Base-by-base conservation (phyloP, 2,113 vertebrate species). In the Zosterops pallidus region DNA sequence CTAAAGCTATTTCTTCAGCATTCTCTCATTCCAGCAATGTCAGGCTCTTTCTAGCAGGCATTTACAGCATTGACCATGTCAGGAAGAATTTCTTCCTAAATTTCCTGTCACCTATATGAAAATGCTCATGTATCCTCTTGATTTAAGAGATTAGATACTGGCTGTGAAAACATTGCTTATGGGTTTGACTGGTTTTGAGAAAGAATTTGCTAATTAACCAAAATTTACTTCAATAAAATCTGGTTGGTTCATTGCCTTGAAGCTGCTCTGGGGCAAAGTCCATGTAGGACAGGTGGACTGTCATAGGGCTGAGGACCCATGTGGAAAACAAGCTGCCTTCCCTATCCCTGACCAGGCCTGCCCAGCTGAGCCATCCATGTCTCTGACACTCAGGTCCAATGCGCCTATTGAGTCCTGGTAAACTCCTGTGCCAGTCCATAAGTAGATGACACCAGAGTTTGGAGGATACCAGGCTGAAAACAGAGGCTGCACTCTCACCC, bases 31-130 rank as follows among this genome's bases (percentile, higher is more conserved):
- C 64, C 1, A 17, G 21, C 39, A 72, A 35, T 14, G 8, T 9
- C 15, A 28, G 33, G 31, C 42, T 77, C n/a, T 50, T 87, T 9
- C 19, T 63, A 69, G 52, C 13, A 80, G n/a, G 24, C 12, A 63
- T 47, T 37, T 3, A 0, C 3, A 3, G 39, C 39, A 65, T 17
- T 46, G 35, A 56, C 0, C 0, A 9, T 26, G 21, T 69, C 33
- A 47, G 33, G 52, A 86, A 47, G 25, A 81, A 26, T 29, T 47
- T 9, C 31, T 83, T 87, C 46, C 33, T 65, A 52, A 80, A 83
- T 69, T 76, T 23, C 31, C 25, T 15, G 46, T 74, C 8, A 60
- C 18, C 47, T 67, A 12, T n/a, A 55, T 16, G 20, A 70, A 87
- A 88, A 77, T 46, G 10, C 7, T 25, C 0, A 3, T 13, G 9